A percentile compares a stretch with the other conserved stretches of the same genome.
These are phyloP conservation scores for Cyanoderma ruficeps DNA, from an alignment of 2,113 vertebrate genomes.

Conservation along the genomic window DNA sequence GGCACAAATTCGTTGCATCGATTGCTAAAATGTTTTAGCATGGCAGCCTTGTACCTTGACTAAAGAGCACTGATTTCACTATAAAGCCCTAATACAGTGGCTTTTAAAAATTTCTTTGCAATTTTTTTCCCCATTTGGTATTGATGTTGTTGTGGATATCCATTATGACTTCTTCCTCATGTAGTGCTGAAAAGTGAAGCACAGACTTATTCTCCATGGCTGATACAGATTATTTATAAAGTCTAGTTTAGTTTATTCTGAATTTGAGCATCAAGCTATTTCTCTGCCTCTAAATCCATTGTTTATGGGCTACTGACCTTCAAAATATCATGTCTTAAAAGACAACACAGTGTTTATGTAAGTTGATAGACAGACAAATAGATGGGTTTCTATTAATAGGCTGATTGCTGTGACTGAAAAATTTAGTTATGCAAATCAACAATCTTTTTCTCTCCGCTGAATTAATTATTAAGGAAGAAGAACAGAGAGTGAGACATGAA, in stretches of 20 bases:
- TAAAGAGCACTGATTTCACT: background rate
- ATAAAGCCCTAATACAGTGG: background rate
- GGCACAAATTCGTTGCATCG: background rate
- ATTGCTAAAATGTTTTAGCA: background rate
- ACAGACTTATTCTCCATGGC: background rate
- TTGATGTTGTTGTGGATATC: background rate
- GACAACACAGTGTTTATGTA: background rate
- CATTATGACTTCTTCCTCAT: background rate
- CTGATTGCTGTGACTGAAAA: slow-evolving; percentile 31
- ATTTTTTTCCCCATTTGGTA: background rate
- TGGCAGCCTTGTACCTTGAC: background rate
- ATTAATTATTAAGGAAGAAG: slow-evolving; percentile 53
- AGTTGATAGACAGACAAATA: slow-evolving; percentile 38
- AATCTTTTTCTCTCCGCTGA: slow-evolving; percentile 3
- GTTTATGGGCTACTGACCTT: background rate
- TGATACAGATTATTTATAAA: background rate
- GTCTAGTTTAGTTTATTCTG: background rate
- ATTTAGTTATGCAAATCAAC: slow-evolving; percentile 56
- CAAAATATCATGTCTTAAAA: background rate
- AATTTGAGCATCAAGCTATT: background rate
- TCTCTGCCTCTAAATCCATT: background rate
- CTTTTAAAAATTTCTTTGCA: background rate
- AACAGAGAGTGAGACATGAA: background rate
- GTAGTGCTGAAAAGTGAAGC: background rate
- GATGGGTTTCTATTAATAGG: slow-evolving; percentile 55